Evolutionary conservation across 2,888 invertebrate species (phyloP).

Genomic region (Thelaira solivaga): DNA sequence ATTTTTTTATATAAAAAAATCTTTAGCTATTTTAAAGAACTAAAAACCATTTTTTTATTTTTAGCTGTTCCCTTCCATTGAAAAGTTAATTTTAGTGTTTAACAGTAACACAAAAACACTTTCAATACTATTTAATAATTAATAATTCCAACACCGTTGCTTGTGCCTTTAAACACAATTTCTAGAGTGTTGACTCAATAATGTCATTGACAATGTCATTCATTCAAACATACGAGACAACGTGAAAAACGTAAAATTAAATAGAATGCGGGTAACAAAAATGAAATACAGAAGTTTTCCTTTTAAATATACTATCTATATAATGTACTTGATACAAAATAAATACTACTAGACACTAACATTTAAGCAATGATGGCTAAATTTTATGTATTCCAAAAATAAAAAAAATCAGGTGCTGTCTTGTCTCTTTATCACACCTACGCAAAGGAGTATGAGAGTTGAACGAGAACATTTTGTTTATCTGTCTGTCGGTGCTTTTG

Average conservation of each 20-base stretch:
- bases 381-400: slow-evolving; percentile 14
- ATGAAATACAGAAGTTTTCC: not conserved
- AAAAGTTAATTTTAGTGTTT: not conserved
- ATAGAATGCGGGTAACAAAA: not conserved
- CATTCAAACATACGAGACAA: slow-evolving; percentile 8
- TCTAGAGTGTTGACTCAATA: slow-evolving; percentile 51
- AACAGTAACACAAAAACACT: slow-evolving; percentile 18
- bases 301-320: not conserved
- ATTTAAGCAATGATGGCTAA: not conserved
- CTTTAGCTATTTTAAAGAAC: too few species aligned
- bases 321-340: too few species aligned
- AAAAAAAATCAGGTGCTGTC: slow-evolving; percentile 43
- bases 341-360: slow-evolving; percentile 13
- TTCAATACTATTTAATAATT: slow-evolving; percentile 23
- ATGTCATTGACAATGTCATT: slow-evolving; percentile 65
- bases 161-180: slow-evolving; percentile 39
- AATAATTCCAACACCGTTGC: slow-evolving; percentile 15
- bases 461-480: slow-evolving; percentile 3
- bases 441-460: too few species aligned
- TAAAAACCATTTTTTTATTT: not conserved
- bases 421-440: slow-evolving; percentile 3
- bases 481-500: not conserved
- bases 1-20: too few species aligned
- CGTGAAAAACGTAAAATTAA: not conserved
- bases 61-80: too few species aligned